Evolutionary conservation across 2,797 vertebrate genomes (phyloP).

Genomic region (Kryptopterus vitreolus): DNA sequence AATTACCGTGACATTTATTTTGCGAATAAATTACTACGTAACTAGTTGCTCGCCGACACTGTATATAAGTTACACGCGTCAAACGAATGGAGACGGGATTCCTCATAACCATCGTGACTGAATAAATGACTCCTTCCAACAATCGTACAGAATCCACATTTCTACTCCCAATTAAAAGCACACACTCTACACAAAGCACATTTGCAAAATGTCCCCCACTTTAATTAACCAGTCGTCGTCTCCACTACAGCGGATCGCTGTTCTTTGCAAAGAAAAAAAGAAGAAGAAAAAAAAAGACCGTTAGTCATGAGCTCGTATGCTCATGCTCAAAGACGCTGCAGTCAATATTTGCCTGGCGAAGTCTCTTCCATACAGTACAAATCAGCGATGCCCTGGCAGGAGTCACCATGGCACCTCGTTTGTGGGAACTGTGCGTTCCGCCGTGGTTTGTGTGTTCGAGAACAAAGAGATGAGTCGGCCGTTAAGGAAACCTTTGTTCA

Average conservation of each 20-base stretch:
- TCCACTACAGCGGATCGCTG: conserved; percentile 25
- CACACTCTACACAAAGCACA: conserved; percentile 62
- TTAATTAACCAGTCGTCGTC: conserved; percentile 1
- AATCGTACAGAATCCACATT: not conserved
- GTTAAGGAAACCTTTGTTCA: conserved; percentile 76
- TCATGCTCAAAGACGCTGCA: not conserved
- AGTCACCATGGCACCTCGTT: conserved; percentile 28
- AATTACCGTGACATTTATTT: too few relatives aligned
- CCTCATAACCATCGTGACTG: not conserved
- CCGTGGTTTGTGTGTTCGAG: conserved; percentile 64
- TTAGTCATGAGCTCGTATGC: too few relatives aligned
- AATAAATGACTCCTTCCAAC: not conserved
- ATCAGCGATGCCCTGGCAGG: conserved; percentile 20
- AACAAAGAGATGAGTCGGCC: conserved; percentile 73
- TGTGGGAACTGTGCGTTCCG: conserved; percentile 38
- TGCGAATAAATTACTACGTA: too few relatives aligned
- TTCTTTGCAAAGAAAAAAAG: not conserved
- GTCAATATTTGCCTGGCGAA: not conserved
- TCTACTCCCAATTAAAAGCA: conserved; percentile 54
- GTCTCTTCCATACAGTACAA: conserved; percentile 14
- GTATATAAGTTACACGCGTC: too few relatives aligned
- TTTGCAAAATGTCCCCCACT: conserved; percentile 47
- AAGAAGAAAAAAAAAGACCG: too few relatives aligned
- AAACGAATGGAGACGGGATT: not conserved
- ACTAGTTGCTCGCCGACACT: too few relatives aligned